A percentile compares a stretch with the other conserved stretches of the same genome.
These are phyloP conservation scores for Cairina moschata DNA, from an alignment of 2,113 vertebrate species.

Conservation along the genomic window DNA sequence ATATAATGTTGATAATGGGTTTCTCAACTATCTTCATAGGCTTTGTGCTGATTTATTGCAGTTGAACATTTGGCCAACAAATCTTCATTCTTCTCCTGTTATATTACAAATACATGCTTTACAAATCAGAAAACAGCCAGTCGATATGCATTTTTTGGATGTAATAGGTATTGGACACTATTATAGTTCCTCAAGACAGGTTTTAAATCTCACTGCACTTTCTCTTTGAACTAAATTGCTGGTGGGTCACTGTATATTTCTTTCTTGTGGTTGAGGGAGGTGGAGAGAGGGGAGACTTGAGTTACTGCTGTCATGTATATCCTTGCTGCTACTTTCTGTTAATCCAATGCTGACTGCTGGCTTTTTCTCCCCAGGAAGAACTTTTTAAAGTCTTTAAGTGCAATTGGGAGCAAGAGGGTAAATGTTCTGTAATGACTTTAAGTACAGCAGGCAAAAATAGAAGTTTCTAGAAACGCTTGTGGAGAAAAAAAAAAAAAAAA, in stretches of 20 bases:
- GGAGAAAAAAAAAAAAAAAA: background rate
- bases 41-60: background rate
- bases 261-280: background rate
- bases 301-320: constrained; percentile 4
- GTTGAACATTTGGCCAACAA: background rate
- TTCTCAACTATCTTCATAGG: background rate
- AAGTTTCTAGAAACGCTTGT: background rate
- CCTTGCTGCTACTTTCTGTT: background rate
- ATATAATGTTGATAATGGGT: background rate
- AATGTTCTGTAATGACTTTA: constrained; percentile 35
- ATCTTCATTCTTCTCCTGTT: background rate
- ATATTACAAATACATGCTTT: background rate
- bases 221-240: constrained; percentile 37
- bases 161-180: background rate
- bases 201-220: constrained; percentile 14
- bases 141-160: background rate
- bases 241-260: background rate
- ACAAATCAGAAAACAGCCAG: background rate
- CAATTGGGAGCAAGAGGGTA: constrained; percentile 41
- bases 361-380: constrained; percentile 49
- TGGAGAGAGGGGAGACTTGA: background rate
- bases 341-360: constrained; percentile 19
- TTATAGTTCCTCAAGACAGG: background rate
- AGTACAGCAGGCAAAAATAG: background rate
- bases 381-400: constrained; percentile 43